Percentiles rank a stretch among this genome's conserved stretches.
Conservation (phyloP, 2,113 vertebrate species). For the Heteronetta atricapilla region DNA sequence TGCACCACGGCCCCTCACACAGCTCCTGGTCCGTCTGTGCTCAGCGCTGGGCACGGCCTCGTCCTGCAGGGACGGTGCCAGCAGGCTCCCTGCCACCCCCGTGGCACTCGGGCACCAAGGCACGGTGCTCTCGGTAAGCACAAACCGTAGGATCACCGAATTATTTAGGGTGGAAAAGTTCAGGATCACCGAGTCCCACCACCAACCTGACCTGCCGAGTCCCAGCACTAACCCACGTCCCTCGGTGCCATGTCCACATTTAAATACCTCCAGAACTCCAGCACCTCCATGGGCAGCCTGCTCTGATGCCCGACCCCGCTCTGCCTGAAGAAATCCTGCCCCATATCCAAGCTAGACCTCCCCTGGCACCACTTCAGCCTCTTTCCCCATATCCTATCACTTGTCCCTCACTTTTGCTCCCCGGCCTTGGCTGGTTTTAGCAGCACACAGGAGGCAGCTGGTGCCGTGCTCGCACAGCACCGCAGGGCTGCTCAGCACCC, state of each 20-base stretch:
- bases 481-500: accelerated
- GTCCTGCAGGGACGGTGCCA: accelerated
- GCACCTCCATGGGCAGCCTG: too few relatives aligned
- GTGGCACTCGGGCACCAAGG: background rate
- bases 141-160: background rate
- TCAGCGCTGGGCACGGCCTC: background rate
- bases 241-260: too few relatives aligned
- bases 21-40: accelerated
- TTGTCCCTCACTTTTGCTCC: background rate
- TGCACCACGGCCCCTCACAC: background rate
- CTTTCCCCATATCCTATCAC: too few relatives aligned
- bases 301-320: too few relatives aligned
- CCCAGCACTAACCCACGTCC: background rate
- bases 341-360: too few relatives aligned
- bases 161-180: background rate
- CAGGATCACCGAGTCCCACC: background rate
- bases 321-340: too few relatives aligned
- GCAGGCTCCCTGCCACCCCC: background rate
- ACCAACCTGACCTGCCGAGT: background rate
- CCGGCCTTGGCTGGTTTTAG: accelerated
- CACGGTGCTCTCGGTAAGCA: background rate
- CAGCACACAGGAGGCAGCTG: accelerated
- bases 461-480: accelerated
- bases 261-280: too few relatives aligned
- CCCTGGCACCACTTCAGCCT: too few relatives aligned